phyloP scores from a whole-genome alignment of 2,797 vertebrate species.

The Denticeps clupeoides region DNA sequence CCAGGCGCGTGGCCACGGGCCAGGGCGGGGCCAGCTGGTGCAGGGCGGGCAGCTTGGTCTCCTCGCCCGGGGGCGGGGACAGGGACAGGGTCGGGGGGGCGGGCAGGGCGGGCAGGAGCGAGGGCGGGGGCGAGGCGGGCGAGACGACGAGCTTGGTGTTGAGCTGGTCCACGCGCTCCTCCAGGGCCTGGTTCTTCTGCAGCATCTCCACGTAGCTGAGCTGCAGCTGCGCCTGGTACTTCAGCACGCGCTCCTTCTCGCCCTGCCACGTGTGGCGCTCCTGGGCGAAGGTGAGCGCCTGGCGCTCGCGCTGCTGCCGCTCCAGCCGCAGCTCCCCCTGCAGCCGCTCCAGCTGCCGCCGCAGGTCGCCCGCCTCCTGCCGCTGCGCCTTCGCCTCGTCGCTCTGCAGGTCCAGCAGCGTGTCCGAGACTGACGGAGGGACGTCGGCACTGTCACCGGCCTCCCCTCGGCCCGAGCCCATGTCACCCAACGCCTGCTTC shows the following conservation, averaged over 20 bases:
- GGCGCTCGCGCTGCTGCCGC: conserved; percentile 82
- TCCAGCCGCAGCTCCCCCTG: conserved; percentile 79
- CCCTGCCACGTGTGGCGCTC: conserved; percentile 93
- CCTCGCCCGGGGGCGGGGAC: conserved; percentile 18
- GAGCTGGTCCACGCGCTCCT: conserved; percentile 83
- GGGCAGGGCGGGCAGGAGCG: conserved; percentile 10
- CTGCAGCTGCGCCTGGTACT: conserved; percentile 96
- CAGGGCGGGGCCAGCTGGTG: conserved; percentile 60
- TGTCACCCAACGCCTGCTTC: conserved; percentile 52
- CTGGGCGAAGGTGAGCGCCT: conserved; percentile 85
- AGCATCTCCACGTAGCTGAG: conserved; percentile 95
- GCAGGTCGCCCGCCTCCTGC: conserved; percentile 66
- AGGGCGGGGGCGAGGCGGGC: not conserved
- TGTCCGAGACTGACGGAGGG: too few species aligned
- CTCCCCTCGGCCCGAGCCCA: not conserved
- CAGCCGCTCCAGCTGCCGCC: conserved; percentile 77
- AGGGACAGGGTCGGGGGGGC: conserved; percentile 17
- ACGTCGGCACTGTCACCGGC: too few species aligned
- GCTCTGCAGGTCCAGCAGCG: conserved; percentile 79
- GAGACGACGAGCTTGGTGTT: conserved; percentile 29
- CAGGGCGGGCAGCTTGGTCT: conserved; percentile 47
- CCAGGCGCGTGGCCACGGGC: conserved; percentile 56
- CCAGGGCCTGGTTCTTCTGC: conserved; percentile 93
- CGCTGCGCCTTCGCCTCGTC: conserved; percentile 95
- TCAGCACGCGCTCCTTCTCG: conserved; percentile 92